Percentiles rank a stretch among this genome's conserved stretches.
Conservation (phyloP, 2,113 vertebrate genomes). For the Coptodon bakossiorum region DNA sequence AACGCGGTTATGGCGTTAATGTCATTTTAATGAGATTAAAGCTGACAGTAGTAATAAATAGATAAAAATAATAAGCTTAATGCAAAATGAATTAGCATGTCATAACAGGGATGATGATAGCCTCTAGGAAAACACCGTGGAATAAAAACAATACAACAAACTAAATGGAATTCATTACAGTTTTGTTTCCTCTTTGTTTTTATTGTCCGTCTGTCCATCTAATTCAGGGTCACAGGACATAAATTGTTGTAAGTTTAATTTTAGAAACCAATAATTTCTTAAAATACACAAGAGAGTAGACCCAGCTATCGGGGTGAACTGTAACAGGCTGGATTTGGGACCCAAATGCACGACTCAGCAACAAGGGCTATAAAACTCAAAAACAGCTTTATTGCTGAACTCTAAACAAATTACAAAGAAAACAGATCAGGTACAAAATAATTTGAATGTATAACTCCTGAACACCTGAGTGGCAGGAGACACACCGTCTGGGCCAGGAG, state of each 20-base stretch:
- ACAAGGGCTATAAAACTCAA: background rate
- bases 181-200: background rate
- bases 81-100: background rate
- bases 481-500: too few relatives aligned
- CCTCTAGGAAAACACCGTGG: background rate
- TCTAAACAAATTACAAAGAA: background rate
- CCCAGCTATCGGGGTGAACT: background rate
- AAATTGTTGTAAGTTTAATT: background rate
- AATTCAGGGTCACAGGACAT: background rate
- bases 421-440: background rate
- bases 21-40: too few relatives aligned
- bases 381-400: background rate
- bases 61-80: background rate
- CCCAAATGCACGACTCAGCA: background rate
- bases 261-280: background rate
- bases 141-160: background rate
- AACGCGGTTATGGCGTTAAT: too few relatives aligned
- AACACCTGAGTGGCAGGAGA: too few relatives aligned
- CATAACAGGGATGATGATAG: background rate
- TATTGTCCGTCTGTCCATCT: background rate
- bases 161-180: background rate
- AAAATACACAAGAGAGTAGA: background rate
- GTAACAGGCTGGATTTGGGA: background rate
- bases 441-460: background rate
- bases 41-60: background rate